A percentile compares a stretch with the other conserved stretches of the same genome.
Conservation (phyloP, 1,140 invertebrate genomes). For the Calephelis virginiensis region DNA sequence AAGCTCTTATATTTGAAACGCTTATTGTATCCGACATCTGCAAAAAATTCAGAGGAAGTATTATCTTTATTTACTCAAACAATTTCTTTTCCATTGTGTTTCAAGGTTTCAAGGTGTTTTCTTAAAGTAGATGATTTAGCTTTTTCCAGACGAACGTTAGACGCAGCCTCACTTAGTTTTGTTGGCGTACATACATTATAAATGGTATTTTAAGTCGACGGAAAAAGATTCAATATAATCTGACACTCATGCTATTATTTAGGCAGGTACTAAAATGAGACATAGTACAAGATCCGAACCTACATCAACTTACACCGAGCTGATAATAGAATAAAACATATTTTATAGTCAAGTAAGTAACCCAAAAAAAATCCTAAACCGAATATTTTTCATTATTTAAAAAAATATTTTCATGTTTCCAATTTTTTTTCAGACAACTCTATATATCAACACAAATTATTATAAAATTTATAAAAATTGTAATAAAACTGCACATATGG, state of each 20-base stretch:
- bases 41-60: neutral
- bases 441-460: no score
- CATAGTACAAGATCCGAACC: no score
- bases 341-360: no score
- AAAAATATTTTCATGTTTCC: no score
- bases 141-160: slow-evolving; percentile 5
- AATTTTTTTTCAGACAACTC: no score
- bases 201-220: slow-evolving; percentile 1
- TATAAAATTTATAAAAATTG: no score
- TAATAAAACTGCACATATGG: no score
- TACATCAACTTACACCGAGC: no score
- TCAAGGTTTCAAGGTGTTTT: neutral
- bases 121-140: slow-evolving; percentile 11
- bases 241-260: slow-evolving; percentile 12
- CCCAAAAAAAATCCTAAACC: no score
- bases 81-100: slow-evolving; percentile 3
- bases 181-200: neutral
- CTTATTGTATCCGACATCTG: neutral
- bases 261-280: slow-evolving; percentile 42
- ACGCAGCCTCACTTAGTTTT: neutral
- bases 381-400: no score
- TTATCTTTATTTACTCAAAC: neutral
- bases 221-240: slow-evolving; percentile 11
- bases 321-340: no score
- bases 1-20: neutral